Base-by-base conservation (phyloP, 2,797 vertebrate genomes). In the Gallirallus australis region DNA sequence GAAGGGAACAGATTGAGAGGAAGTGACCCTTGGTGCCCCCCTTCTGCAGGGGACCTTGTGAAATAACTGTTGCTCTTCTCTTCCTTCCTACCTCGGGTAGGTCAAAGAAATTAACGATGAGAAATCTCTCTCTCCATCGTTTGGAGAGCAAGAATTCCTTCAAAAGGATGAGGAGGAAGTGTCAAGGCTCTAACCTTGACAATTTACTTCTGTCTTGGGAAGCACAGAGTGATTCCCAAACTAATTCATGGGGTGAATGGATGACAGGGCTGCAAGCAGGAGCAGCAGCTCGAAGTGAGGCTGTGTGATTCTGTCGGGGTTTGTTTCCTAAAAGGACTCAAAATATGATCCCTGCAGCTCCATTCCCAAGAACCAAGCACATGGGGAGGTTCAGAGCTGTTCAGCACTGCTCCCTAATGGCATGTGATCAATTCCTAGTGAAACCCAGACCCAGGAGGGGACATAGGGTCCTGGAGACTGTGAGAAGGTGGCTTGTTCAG, bases 1-100 rank as follows among this genome's bases (percentile, higher is more conserved):
- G 6, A 88, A 82, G 73, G 69, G 81, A 37, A 93, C 86, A 61
- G 92, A 94, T 81, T 96, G 84, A 87, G 94, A 90, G 95, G 94
- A 96, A 96, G 81, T 83, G 92, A 94, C 95, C 94, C 93, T 94
- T 82, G 79, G 80, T 94, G 93, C 82, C 88, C 94, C 25, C 1
- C 94, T 93, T 73, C 94, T 89, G 92, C 56, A 1, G 61, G 84
- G 47, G 84, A 95, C 86, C 91, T 91, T 70, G 90, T 90, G 77
- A 93, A 93, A 93, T 94, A 94, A 90, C 82, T 81, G 61, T 82
- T 96, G 86, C 82, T 92, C 94, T 86, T 70, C 70, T 86, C 54
- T 94, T 93, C 88, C 88, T 90, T 93, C 79, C 94, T 86, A 66
- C 59, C 89, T 86, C 18, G 5, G 57, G 39, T 69, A 57, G 75